These are phyloP conservation scores for Uria lomvia DNA, from an alignment of 2,113 vertebrate species.

Conservation along the genomic window DNA sequence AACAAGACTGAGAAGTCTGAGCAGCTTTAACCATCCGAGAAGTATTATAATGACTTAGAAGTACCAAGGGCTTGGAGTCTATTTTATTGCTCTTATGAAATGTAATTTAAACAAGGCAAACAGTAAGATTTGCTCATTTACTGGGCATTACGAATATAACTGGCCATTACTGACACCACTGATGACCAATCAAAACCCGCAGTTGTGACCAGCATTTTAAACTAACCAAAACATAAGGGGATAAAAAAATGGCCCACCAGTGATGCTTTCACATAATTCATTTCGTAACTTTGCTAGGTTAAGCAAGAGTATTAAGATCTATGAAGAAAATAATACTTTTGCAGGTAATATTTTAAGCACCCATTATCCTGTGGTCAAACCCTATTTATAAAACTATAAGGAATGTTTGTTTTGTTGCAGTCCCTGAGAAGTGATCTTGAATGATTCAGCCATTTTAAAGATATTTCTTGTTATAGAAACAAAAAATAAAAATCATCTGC, in stretches of 20 bases:
- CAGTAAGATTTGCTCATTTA: conserved; percentile 13
- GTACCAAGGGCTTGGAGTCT: not conserved
- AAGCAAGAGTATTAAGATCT: not conserved
- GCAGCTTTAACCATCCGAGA: conserved; percentile 8
- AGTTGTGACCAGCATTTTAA: conserved; percentile 11
- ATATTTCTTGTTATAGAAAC: not conserved
- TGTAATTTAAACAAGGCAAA: conserved; percentile 26
- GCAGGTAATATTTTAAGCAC: not conserved
- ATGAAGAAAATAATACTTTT: not conserved
- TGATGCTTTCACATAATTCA: not conserved
- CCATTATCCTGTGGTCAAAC: not conserved
- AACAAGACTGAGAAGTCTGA: conserved; percentile 27
- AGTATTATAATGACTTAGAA: conserved; percentile 1
- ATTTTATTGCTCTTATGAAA: conserved; percentile 14
- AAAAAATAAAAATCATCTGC: not conserved
- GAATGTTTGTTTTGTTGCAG: not conserved
- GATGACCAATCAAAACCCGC: not conserved
- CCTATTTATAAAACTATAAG: not conserved
- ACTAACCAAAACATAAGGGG: not conserved
- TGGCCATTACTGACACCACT: not conserved
- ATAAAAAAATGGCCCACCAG: not conserved
- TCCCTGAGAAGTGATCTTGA: not conserved
- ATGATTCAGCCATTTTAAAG: not conserved
- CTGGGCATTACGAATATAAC: not conserved
- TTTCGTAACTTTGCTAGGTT: not conserved